These are phyloP conservation scores for Sapayoa aenigma DNA, from an alignment of 2,113 vertebrate species.

Conservation along the genomic window DNA sequence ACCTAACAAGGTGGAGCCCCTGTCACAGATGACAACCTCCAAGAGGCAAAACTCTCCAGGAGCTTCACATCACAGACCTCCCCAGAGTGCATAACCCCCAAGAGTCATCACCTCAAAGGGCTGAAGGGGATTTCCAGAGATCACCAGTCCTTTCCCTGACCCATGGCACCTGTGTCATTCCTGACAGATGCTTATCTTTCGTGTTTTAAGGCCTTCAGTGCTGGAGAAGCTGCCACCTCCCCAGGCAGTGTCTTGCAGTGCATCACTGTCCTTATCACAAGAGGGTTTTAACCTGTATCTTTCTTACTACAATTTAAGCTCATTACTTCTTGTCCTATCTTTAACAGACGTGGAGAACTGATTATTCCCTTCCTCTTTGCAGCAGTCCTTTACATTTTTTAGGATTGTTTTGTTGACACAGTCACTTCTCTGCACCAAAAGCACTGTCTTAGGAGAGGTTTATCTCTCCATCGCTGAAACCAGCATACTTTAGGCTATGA, in stretches of 20 bases:
- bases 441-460: neutral
- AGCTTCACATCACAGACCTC: neutral
- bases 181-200: neutral
- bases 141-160: neutral
- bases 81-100: neutral
- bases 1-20: neutral
- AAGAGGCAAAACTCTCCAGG: neutral
- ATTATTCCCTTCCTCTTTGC: constrained; percentile 40
- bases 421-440: neutral
- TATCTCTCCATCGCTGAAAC: constrained; percentile 11
- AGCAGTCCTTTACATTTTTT: neutral
- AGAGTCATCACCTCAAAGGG: neutral
- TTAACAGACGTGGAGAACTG: neutral
- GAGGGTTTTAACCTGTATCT: constrained; percentile 4
- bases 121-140: neutral
- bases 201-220: neutral
- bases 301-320: constrained; percentile 25
- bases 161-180: constrained; percentile 6
- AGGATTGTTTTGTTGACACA: constrained; percentile 18
- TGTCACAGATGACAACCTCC: neutral
- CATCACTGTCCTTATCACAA: neutral
- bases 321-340: constrained; percentile 30
- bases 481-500: neutral
- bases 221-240: neutral
- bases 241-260: neutral